phyloP scores from a whole-genome alignment of 2,888 invertebrate species.

The Melolontha melolontha region DNA sequence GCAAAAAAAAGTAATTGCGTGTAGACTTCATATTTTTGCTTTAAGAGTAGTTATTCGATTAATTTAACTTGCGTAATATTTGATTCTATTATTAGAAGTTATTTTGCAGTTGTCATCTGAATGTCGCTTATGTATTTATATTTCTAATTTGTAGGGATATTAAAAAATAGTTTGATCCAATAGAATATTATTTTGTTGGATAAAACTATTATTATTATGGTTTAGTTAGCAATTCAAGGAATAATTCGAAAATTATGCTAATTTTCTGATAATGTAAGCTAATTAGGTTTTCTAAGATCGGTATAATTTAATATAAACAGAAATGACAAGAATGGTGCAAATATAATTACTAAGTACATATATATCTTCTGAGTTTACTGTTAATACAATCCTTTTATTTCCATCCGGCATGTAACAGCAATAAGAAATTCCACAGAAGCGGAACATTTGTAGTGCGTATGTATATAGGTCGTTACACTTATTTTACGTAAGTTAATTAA shows the following conservation, averaged over 20 bases:
- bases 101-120: too few species aligned
- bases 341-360: constrained; percentile 7
- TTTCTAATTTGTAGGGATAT: too few species aligned
- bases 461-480: constrained; percentile 3
- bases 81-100: too few species aligned
- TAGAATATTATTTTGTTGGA: too few species aligned
- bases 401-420: constrained; percentile 1
- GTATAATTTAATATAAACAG: constrained; percentile 8
- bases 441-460: not conserved
- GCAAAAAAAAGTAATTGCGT: too few species aligned
- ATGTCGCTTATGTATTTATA: too few species aligned
- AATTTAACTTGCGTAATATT: too few species aligned
- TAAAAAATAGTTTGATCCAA: too few species aligned
- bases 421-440: constrained; percentile 7
- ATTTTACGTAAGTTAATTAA: constrained; percentile 8
- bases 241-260: not conserved
- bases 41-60: too few species aligned
- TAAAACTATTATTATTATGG: constrained; percentile 1
- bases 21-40: too few species aligned
- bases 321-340: constrained; percentile 25
- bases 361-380: constrained; percentile 14
- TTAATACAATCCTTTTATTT: constrained; percentile 21
- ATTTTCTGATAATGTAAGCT: not conserved
- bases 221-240: not conserved
- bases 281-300: constrained; percentile 2